A percentile compares a stretch with the other conserved stretches of the same genome.
Conservation (phyloP, 2,888 invertebrate species). For the Ophioninae sp. region DNA sequence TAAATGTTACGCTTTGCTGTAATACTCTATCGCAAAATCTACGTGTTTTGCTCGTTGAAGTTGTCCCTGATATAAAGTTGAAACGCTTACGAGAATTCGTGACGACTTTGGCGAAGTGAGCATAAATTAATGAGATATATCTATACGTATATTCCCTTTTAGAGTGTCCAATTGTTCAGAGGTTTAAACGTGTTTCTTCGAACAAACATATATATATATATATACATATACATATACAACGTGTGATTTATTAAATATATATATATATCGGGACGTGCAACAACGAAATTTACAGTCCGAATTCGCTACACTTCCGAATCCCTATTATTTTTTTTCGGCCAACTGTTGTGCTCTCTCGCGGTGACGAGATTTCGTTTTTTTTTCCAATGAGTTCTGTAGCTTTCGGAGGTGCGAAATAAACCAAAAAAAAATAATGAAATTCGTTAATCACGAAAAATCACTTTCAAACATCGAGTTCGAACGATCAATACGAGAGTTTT, state of each 20-base stretch:
- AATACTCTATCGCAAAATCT: constrained; percentile 72
- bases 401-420: constrained; percentile 75
- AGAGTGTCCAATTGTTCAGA: constrained; percentile 51
- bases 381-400: constrained; percentile 69
- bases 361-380: constrained; percentile 28
- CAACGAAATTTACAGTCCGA: constrained; percentile 6
- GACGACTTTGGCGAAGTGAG: constrained; percentile 17
- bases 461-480: background rate
- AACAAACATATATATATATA: constrained; percentile 37
- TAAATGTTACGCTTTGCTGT: constrained; percentile 76
- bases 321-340: background rate
- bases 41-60: constrained; percentile 69
- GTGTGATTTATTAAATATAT: constrained; percentile 1
- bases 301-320: background rate
- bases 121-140: constrained; percentile 15
- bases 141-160: constrained; percentile 41
- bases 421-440: constrained; percentile 42
- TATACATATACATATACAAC: constrained; percentile 1
- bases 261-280: constrained; percentile 1
- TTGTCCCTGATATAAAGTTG: constrained; percentile 59
- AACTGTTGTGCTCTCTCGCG: background rate
- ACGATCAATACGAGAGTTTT: background rate
- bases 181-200: constrained; percentile 45
- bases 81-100: constrained; percentile 50
- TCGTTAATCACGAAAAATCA: constrained; percentile 5